phyloP scores from a whole-genome alignment of 1,140 invertebrate genomes.

The Sarcophaga peregrina region DNA sequence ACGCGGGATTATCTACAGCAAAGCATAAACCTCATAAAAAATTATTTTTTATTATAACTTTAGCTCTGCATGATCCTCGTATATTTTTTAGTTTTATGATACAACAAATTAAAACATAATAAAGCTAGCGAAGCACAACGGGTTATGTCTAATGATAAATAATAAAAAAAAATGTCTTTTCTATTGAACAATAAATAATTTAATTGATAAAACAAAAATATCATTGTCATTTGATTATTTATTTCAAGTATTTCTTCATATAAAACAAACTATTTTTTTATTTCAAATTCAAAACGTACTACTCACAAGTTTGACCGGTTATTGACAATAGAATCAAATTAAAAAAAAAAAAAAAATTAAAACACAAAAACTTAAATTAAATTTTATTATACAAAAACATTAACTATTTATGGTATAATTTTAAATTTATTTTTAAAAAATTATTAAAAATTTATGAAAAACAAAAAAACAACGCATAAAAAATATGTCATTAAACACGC shows the following conservation, averaged over 20 bases:
- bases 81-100: too few species aligned
- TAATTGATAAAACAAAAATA: background rate
- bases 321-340: background rate
- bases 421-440: background rate
- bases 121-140: too few species aligned
- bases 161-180: too few species aligned
- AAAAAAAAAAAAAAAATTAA: background rate
- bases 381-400: too few species aligned
- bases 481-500: background rate
- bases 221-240: background rate
- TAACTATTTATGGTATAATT: too few species aligned
- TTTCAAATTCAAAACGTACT: background rate
- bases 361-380: background rate
- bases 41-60: too few species aligned
- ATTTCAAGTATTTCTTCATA: background rate
- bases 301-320: slow-evolving; percentile 8
- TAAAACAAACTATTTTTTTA: slow-evolving; percentile 2
- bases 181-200: too few species aligned
- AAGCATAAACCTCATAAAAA: too few species aligned
- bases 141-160: too few species aligned
- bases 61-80: too few species aligned
- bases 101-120: too few species aligned
- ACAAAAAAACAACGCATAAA: background rate
- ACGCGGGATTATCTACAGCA: too few species aligned
- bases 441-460: background rate